phyloP scores from a whole-genome alignment of 2,113 vertebrate species.

The Nerophis ophidion region DNA sequence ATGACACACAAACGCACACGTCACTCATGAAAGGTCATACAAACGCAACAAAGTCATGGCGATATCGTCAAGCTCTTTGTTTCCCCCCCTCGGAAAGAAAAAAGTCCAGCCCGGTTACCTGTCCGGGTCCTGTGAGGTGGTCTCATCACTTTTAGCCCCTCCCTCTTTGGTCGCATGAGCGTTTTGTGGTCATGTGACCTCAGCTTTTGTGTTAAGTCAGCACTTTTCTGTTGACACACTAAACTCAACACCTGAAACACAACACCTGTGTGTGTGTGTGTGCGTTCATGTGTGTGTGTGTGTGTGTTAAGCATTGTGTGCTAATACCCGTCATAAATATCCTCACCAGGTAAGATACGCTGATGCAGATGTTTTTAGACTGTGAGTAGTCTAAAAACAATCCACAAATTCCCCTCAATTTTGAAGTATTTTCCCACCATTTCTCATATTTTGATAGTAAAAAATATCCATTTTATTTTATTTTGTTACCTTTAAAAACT shows the following conservation, averaged over 20 bases:
- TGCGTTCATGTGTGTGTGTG: not conserved
- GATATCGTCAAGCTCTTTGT: slow-evolving; percentile 24
- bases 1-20: slow-evolving; percentile 38
- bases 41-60: slow-evolving; percentile 5
- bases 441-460: too few relatives aligned
- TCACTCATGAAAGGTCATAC: slow-evolving; percentile 19
- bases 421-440: too few relatives aligned
- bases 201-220: slow-evolving; percentile 52
- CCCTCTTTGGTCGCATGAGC: slow-evolving; percentile 43
- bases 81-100: slow-evolving; percentile 15
- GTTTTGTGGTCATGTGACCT: slow-evolving; percentile 47
- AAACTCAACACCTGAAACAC: slow-evolving; percentile 39
- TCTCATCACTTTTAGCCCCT: slow-evolving; percentile 31
- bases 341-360: too few relatives aligned
- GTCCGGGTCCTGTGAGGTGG: slow-evolving; percentile 3
- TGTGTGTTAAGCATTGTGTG: not conserved
- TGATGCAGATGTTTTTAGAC: too few relatives aligned
- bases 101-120: not conserved
- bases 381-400: too few relatives aligned
- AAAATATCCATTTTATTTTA: too few relatives aligned
- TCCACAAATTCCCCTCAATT: too few relatives aligned
- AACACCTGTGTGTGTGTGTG: slow-evolving; percentile 28
- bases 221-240: slow-evolving; percentile 62
- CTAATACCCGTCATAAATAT: too few relatives aligned
- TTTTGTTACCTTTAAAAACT: too few relatives aligned